A percentile compares a stretch with the other conserved stretches of the same genome.
Conservation (phyloP, 2,113 vertebrate species). For the cat (Felis catus) region DNA sequence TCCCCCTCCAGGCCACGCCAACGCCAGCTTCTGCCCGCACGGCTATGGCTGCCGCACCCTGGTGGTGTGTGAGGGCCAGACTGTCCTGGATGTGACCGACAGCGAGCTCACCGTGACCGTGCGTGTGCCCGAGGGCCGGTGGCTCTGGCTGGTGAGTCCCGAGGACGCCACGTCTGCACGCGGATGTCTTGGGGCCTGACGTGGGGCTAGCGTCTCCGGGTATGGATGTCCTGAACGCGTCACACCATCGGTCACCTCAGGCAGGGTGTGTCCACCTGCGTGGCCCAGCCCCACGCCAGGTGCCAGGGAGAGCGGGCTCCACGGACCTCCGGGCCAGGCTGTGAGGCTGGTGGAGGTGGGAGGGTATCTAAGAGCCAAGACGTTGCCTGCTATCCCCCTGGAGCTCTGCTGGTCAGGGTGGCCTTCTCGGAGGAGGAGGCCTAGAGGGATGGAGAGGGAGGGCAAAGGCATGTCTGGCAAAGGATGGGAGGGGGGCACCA, state of each 20-base stretch:
- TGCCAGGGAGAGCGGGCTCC: background rate
- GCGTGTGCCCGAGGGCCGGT: constrained; percentile 90
- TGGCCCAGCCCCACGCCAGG: fast-evolving
- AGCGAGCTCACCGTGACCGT: constrained; percentile 91
- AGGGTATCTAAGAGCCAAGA: background rate
- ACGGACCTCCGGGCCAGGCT: background rate
- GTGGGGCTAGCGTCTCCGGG: background rate
- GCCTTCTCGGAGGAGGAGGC: background rate
- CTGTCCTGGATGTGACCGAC: constrained; percentile 93
- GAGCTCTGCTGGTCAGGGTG: background rate
- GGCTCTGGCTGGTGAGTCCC: constrained; percentile 93
- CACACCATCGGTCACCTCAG: fast-evolving
- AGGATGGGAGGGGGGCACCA: fast-evolving
- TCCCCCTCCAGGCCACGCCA: constrained; percentile 88
- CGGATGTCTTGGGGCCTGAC: background rate
- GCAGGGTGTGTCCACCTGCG: fast-evolving
- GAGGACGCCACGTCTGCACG: background rate
- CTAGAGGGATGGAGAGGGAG: too few species aligned
- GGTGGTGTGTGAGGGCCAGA: constrained; percentile 91
- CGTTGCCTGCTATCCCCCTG: background rate
- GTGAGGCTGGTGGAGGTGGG: background rate
- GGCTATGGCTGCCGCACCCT: constrained; percentile 93
- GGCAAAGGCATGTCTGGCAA: fast-evolving
- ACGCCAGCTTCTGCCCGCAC: constrained; percentile 94
- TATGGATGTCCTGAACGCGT: background rate